Conservation (phyloP, 2,888 invertebrate species). For the Microplitis deprimator region DNA sequence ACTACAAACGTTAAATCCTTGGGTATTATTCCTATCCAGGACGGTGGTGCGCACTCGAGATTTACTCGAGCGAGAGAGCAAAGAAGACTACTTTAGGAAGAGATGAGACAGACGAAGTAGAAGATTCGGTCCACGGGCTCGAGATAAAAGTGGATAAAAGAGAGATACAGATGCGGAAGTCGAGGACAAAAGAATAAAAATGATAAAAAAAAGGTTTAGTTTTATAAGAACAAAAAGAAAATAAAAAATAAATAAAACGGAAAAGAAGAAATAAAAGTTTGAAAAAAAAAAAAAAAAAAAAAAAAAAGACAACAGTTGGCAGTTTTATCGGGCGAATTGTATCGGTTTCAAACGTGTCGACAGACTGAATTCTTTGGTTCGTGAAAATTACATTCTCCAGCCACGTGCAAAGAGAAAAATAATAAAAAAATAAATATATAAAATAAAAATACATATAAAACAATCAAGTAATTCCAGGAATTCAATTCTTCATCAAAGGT, state of each 20-base stretch:
- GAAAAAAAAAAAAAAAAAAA: constrained; percentile 18
- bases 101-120: constrained; percentile 42
- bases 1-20: constrained; percentile 36
- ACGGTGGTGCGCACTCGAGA: constrained; percentile 46
- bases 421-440: no score
- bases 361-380: constrained; percentile 57
- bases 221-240: constrained; percentile 22
- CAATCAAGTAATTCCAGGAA: constrained; percentile 48
- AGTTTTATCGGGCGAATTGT: constrained; percentile 61
- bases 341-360: constrained; percentile 62
- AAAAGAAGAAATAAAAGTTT: constrained; percentile 32
- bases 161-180: constrained; percentile 21
- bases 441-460: constrained; percentile 20
- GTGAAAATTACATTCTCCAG: constrained; percentile 64
- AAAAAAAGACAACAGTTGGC: constrained; percentile 44
- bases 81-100: constrained; percentile 2
- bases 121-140: constrained; percentile 38
- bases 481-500: not conserved
- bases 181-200: constrained; percentile 20
- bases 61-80: constrained; percentile 50
- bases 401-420: constrained; percentile 7
- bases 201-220: constrained; percentile 10
- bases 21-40: constrained; percentile 41
- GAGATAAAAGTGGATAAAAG: constrained; percentile 44
- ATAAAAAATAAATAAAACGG: constrained; percentile 15